Evolutionary conservation across 2,888 invertebrate species (phyloP).

Genomic region (Aleiodes alternator): DNA sequence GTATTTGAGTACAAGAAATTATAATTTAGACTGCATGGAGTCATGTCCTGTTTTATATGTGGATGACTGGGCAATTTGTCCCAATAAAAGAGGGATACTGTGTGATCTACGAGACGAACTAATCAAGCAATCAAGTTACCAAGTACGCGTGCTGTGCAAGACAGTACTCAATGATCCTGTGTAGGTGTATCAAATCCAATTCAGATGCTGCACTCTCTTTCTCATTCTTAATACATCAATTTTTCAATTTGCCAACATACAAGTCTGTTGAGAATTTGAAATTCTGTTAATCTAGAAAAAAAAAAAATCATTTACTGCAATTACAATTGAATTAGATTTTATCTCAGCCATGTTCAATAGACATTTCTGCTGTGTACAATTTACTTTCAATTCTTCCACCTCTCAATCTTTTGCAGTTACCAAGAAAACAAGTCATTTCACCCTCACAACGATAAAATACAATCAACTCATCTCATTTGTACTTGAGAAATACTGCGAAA

Average conservation of each 20-base stretch:
- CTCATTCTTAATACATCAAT: neutral
- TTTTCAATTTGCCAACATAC: neutral
- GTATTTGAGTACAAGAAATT: too few relatives aligned
- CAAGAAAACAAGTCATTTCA: conserved; percentile 11
- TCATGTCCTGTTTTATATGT: conserved; percentile 32
- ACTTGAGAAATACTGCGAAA: neutral
- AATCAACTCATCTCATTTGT: conserved; percentile 3
- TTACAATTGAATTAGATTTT: too few relatives aligned
- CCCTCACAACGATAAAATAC: conserved; percentile 21
- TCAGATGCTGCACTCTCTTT: conserved; percentile 5
- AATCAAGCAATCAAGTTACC: conserved; percentile 61
- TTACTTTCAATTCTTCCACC: conserved; percentile 26
- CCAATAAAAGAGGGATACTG: conserved; percentile 24
- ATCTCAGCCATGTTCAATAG: too few relatives aligned
- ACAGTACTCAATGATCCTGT: conserved; percentile 59
- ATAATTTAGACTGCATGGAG: neutral
- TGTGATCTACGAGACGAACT: conserved; percentile 52
- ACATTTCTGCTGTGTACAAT: conserved; percentile 3
- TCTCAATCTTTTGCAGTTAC: conserved; percentile 27
- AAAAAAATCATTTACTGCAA: too few relatives aligned
- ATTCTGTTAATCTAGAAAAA: too few relatives aligned
- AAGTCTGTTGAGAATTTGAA: too few relatives aligned
- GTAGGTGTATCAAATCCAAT: conserved; percentile 55
- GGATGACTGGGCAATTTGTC: conserved; percentile 39
- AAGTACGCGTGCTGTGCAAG: conserved; percentile 52